Conservation (phyloP, 2,113 vertebrate genomes). For the Gnathochromis pfefferi region DNA sequence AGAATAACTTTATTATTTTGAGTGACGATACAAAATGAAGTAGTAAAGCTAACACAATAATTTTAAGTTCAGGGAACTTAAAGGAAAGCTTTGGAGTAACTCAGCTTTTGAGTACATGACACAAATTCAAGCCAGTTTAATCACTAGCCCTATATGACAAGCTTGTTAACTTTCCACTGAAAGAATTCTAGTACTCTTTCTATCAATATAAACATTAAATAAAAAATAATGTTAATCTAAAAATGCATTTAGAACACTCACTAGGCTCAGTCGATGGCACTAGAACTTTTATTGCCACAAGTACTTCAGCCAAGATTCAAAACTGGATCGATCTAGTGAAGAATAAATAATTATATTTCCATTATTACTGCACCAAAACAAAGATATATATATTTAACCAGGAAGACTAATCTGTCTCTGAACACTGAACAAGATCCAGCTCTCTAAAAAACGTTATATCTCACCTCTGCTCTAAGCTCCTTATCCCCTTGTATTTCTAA, state of each 20-base stretch:
- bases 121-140: not conserved
- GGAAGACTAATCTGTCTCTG: not conserved
- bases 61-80: not conserved
- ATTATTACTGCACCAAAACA: not conserved
- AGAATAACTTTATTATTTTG: not conserved
- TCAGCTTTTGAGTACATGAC: not conserved
- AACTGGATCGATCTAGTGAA: not conserved
- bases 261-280: not conserved
- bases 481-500: not conserved
- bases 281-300: not conserved
- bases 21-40: not conserved
- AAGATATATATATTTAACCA: not conserved
- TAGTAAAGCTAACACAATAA: not conserved
- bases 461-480: not conserved
- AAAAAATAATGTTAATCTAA: not conserved
- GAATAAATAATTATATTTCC: not conserved
- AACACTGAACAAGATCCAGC: not conserved
- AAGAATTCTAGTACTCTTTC: not conserved
- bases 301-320: not conserved
- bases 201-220: not conserved
- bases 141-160: not conserved
- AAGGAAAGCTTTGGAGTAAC: not conserved
- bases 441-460: not conserved
- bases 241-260: not conserved
- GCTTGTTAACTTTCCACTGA: not conserved